A percentile compares a stretch with the other conserved stretches of the same genome.
Evolutionary conservation across 2,113 vertebrate species (phyloP).

Genomic region (Ammodytes dubius): DNA sequence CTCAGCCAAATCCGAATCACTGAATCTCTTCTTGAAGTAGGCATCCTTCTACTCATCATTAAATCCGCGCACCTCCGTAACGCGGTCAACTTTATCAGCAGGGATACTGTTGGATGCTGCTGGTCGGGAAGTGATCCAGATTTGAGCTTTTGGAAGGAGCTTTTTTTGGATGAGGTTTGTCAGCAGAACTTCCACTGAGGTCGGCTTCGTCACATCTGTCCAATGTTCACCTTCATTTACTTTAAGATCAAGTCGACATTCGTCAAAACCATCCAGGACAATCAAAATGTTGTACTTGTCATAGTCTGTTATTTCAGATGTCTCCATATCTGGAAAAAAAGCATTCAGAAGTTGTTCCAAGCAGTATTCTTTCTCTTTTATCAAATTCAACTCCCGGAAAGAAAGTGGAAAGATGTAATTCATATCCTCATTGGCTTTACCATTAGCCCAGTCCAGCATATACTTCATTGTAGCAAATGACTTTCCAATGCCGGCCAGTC

Average conservation of each 20-base stretch:
- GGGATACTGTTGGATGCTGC: conserved; percentile 52
- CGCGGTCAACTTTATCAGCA: conserved; percentile 22
- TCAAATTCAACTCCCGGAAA: conserved; percentile 64
- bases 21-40: conserved; percentile 61
- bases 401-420: conserved; percentile 38
- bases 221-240: neutral
- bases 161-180: conserved; percentile 58
- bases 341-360: neutral
- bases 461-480: conserved; percentile 59
- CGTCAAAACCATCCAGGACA: conserved; percentile 73
- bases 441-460: conserved; percentile 71
- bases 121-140: conserved; percentile 67
- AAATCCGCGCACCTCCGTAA: conserved; percentile 70
- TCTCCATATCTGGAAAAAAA: conserved; percentile 57
- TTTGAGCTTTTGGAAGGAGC: conserved; percentile 37
- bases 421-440: neutral
- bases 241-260: conserved; percentile 5
- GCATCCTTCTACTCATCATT: conserved; percentile 54
- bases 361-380: neutral
- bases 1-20: conserved; percentile 1
- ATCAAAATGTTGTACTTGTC: conserved; percentile 18
- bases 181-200: conserved; percentile 19
- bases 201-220: fast-evolving
- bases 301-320: conserved; percentile 55
- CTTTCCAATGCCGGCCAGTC: conserved; percentile 69